phyloP scores from a whole-genome alignment of 2,888 invertebrate genomes.

The Dynastes maya region DNA sequence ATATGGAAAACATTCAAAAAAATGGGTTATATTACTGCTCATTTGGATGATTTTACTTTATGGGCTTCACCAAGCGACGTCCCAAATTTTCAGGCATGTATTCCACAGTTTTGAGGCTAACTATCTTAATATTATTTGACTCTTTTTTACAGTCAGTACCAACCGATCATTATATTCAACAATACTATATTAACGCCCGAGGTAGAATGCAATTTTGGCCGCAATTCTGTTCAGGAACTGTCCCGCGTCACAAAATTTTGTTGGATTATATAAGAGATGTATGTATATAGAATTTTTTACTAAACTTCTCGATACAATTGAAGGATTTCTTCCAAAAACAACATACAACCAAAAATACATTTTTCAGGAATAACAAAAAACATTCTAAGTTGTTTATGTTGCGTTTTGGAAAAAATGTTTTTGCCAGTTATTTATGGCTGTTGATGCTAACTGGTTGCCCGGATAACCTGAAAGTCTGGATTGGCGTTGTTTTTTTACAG shows the following conservation, averaged over 20 bases:
- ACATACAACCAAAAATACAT: no score
- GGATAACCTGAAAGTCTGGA: no score
- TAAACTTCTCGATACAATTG: no score
- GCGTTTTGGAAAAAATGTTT: no score
- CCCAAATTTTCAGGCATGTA: constrained; percentile 72
- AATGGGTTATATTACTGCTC: constrained; percentile 84
- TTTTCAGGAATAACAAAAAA: no score
- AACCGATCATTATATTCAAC: constrained; percentile 91
- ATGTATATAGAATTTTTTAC: constrained; percentile 55
- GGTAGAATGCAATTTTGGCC: constrained; percentile 68
- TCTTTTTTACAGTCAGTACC: constrained; percentile 73
- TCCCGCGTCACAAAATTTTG: constrained; percentile 80
- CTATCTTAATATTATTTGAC: neutral
- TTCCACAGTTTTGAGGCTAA: neutral
- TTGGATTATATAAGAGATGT: constrained; percentile 79
- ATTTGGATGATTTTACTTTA: constrained; percentile 88
- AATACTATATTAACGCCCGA: constrained; percentile 81
- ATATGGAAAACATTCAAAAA: constrained; percentile 86
- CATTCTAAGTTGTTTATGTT: no score
- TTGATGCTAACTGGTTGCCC: no score
- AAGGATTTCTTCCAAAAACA: no score
- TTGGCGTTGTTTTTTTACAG: no score
- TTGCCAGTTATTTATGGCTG: no score
- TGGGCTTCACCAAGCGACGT: constrained; percentile 87
- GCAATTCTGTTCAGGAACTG: constrained; percentile 80